Percentiles rank a stretch among this genome's conserved stretches.
These are phyloP conservation scores for Dilophus febrilis DNA, from an alignment of 2,888 invertebrate species.

Conservation along the genomic window DNA sequence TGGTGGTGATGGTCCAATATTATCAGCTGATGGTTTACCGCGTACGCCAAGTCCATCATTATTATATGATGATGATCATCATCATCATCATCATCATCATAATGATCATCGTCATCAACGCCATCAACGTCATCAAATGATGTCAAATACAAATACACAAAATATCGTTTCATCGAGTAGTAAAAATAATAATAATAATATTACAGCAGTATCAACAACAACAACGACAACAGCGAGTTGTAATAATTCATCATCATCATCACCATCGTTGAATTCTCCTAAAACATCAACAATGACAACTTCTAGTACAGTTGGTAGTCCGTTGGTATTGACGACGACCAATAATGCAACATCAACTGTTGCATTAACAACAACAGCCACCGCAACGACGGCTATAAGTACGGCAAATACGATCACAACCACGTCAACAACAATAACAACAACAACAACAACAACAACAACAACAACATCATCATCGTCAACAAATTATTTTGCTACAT, in stretches of 20 bases:
- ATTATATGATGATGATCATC: conserved; percentile 10
- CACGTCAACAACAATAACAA: conserved; percentile 35
- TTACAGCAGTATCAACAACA: neutral
- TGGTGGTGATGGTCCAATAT: conserved; percentile 34
- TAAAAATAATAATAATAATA: conserved; percentile 6
- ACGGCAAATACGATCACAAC: conserved; percentile 24
- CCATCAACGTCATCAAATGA: neutral
- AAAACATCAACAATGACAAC: conserved; percentile 2
- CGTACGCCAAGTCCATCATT: conserved; percentile 28
- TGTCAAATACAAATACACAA: conserved; percentile 1
- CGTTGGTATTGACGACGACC: neutral
- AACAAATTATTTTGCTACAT: too few relatives aligned
- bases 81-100: conserved; percentile 3
- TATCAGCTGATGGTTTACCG: conserved; percentile 28
- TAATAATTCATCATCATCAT: neutral
- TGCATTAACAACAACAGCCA: conserved; percentile 15
- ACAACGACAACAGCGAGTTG: conserved; percentile 3
- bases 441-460: conserved; percentile 17
- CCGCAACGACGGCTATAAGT: conserved; percentile 20
- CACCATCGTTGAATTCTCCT: neutral
- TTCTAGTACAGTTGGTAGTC: neutral
- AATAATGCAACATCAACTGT: conserved; percentile 1
- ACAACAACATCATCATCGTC: too few relatives aligned
- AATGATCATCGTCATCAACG: too few relatives aligned
- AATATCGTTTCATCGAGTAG: conserved; percentile 5